phyloP scores from a whole-genome alignment of 2,797 vertebrate species.

The Scleropages formosus region DNA sequence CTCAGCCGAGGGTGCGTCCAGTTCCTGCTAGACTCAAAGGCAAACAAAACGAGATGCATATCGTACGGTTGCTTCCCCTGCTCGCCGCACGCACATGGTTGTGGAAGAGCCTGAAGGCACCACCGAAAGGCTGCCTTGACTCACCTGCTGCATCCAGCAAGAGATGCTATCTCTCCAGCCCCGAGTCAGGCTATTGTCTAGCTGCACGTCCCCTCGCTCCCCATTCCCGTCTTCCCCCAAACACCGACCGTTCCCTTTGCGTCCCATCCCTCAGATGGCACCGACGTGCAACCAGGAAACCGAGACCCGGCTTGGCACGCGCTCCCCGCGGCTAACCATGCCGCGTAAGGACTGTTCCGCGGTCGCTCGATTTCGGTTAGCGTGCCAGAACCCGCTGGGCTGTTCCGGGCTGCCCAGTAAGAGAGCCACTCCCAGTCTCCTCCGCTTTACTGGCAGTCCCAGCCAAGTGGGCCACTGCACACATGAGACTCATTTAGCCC shows the following conservation, averaged over 20 bases:
- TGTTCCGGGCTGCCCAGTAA: slow-evolving; percentile 34
- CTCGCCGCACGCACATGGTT: background rate
- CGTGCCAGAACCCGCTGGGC: slow-evolving; percentile 25
- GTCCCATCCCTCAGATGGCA: slow-evolving; percentile 28
- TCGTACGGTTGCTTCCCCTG: background rate
- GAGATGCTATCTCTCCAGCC: background rate
- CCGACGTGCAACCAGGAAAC: slow-evolving; percentile 45
- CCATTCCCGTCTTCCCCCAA: slow-evolving; percentile 27
- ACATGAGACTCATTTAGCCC: slow-evolving; percentile 33
- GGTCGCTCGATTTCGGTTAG: slow-evolving; percentile 27
- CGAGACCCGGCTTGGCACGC: slow-evolving; percentile 51
- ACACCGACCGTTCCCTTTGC: no score
- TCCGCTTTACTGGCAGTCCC: slow-evolving; percentile 38
- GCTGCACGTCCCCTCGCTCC: slow-evolving; percentile 39
- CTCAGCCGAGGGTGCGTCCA: background rate
- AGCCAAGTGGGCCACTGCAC: slow-evolving; percentile 29
- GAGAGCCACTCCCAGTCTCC: slow-evolving; percentile 38
- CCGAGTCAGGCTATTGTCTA: slow-evolving; percentile 29
- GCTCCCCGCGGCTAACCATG: slow-evolving; percentile 47
- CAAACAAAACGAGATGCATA: background rate
- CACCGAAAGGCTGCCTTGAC: background rate
- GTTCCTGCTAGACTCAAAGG: slow-evolving; percentile 13
- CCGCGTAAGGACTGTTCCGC: slow-evolving; percentile 41
- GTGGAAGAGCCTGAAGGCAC: background rate
- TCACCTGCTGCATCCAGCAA: background rate